phyloP scores from a whole-genome alignment of 2,888 invertebrate species.

The Mongoloraphidia duomilia region DNA sequence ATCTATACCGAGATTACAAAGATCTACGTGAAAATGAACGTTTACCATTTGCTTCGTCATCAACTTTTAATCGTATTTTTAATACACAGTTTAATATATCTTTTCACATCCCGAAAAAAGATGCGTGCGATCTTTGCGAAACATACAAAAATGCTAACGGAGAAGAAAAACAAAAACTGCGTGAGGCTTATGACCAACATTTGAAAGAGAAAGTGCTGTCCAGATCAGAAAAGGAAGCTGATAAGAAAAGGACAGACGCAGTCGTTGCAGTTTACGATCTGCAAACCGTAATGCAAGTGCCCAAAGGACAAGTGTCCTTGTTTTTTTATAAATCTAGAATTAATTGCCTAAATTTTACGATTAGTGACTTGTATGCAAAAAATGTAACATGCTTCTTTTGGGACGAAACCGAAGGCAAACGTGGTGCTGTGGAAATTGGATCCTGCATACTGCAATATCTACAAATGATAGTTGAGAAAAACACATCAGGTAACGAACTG shows the following conservation, averaged over 20 bases:
- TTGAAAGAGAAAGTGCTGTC: not conserved
- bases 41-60: conserved; percentile 5
- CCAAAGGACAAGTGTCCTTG: not conserved
- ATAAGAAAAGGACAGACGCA: not conserved
- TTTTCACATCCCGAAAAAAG: conserved; percentile 5
- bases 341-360: not conserved
- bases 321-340: not conserved
- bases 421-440: conserved; percentile 15
- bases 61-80: conserved; percentile 6
- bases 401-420: conserved; percentile 17
- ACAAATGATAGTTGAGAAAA: conserved; percentile 7
- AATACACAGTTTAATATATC: conserved; percentile 7
- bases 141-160: not conserved
- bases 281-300: not conserved
- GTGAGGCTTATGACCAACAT: not conserved
- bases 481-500: conserved; percentile 7
- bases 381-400: conserved; percentile 18
- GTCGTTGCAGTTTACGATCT: not conserved
- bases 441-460: conserved; percentile 14
- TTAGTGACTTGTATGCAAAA: not conserved
- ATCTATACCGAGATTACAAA: conserved; percentile 7
- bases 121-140: conserved; percentile 1
- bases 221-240: not conserved
- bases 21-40: conserved; percentile 1
- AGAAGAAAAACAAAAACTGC: not conserved